Conservation (phyloP, 2,888 invertebrate genomes). For the Ischnura elegans region DNA sequence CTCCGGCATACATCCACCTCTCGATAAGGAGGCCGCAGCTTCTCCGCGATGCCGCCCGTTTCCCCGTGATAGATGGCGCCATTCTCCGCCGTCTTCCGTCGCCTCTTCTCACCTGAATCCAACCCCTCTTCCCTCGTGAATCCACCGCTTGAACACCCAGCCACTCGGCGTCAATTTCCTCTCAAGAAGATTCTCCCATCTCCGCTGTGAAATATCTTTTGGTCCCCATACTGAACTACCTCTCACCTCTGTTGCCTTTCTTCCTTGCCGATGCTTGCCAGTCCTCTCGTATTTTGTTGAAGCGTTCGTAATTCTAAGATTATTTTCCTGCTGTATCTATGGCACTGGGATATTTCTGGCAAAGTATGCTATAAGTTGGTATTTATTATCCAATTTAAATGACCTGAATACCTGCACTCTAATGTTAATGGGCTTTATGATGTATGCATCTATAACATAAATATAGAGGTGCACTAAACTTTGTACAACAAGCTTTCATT, state of each 20-base stretch:
- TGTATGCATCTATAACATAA: too few relatives aligned
- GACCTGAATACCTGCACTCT: too few relatives aligned
- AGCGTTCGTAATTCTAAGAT: background rate
- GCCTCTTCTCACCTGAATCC: background rate
- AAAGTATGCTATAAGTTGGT: too few relatives aligned
- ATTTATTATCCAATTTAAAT: too few relatives aligned
- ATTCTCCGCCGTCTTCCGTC: background rate
- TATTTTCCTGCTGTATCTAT: background rate
- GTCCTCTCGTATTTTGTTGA: background rate
- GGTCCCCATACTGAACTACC: too few relatives aligned
- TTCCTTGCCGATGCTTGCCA: background rate
- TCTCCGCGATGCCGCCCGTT: background rate
- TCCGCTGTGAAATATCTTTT: conserved; percentile 55
- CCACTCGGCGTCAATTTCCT: conserved; percentile 59
- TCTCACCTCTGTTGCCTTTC: conserved; percentile 12
- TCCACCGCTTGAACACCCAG: background rate
- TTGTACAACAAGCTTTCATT: too few relatives aligned
- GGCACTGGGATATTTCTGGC: too few relatives aligned
- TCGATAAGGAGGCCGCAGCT: too few relatives aligned
- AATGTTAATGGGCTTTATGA: too few relatives aligned
- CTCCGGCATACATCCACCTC: too few relatives aligned
- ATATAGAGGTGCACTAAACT: too few relatives aligned
- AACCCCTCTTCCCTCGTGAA: background rate
- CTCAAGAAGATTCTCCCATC: conserved; percentile 57
- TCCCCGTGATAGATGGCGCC: background rate